Evolutionary conservation across 2,888 invertebrate species (phyloP).

Genomic region (Platerodrilus igneus): DNA sequence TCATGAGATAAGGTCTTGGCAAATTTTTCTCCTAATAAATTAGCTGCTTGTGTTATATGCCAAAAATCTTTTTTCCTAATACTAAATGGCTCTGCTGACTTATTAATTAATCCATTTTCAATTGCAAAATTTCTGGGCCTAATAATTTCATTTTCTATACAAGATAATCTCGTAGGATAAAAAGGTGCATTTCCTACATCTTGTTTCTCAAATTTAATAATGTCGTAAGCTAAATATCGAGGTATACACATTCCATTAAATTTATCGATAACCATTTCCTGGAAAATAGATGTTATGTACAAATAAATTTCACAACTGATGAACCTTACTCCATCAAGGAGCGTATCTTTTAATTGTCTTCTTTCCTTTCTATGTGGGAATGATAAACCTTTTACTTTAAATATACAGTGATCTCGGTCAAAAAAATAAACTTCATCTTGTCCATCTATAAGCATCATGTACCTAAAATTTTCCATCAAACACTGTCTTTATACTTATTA

Average conservation of each 20-base stretch:
- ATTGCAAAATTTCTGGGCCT: constrained; percentile 72
- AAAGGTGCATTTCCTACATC: constrained; percentile 76
- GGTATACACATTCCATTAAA: constrained; percentile 71
- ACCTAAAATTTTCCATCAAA: constrained; percentile 52
- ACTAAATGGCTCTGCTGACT: constrained; percentile 81
- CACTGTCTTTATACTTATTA: constrained; percentile 11
- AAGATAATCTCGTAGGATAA: constrained; percentile 66
- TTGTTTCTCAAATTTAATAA: constrained; percentile 75
- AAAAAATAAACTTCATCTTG: constrained; percentile 84
- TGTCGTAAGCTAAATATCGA: constrained; percentile 91
- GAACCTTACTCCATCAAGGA: constrained; percentile 89
- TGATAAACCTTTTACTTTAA: constrained; percentile 72
- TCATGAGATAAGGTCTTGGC: constrained; percentile 82
- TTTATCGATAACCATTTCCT: constrained; percentile 97
- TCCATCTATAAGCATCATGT: constrained; percentile 93
- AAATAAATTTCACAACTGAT: too few relatives aligned
- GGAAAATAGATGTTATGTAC: constrained; percentile 39
- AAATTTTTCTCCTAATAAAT: constrained; percentile 79
- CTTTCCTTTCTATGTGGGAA: constrained; percentile 75
- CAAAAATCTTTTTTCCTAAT: constrained; percentile 89
- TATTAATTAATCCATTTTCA: constrained; percentile 67
- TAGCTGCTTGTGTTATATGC: constrained; percentile 68
- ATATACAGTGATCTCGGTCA: constrained; percentile 92
- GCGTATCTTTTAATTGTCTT: constrained; percentile 71
- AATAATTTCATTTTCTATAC: constrained; percentile 71